phyloP scores from a whole-genome alignment of 2,888 invertebrate species.

The Melieria crassipennis region DNA sequence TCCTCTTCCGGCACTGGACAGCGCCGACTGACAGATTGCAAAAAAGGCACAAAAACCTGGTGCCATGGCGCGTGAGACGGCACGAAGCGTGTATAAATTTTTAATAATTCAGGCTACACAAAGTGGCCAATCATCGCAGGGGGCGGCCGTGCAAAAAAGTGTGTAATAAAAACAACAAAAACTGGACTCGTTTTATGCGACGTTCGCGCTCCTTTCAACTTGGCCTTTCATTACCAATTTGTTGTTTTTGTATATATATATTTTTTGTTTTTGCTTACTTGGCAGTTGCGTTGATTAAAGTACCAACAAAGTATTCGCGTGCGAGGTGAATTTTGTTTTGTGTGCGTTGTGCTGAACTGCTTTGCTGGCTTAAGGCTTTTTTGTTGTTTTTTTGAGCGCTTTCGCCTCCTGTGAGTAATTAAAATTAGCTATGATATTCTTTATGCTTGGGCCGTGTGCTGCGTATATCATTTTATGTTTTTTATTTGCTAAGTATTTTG shows the following conservation, averaged over 20 bases:
- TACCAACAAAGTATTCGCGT: conserved; percentile 3
- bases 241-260: conserved; percentile 10
- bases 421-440: conserved; percentile 24
- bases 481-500: neutral
- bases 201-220: neutral
- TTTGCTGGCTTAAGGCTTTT: neutral
- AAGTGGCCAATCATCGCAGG: too few relatives aligned
- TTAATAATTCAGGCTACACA: too few relatives aligned
- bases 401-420: conserved; percentile 22
- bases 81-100: too few relatives aligned
- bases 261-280: conserved; percentile 3
- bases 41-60: too few relatives aligned
- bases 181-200: too few relatives aligned
- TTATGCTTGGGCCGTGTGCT: neutral
- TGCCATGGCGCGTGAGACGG: too few relatives aligned
- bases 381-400: neutral
- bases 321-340: conserved; percentile 3
- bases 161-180: neutral
- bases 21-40: too few relatives aligned
- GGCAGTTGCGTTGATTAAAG: conserved; percentile 20
- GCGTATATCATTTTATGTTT: neutral
- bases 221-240: conserved; percentile 6
- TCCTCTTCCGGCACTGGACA: too few relatives aligned
- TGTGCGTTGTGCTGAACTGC: neutral
- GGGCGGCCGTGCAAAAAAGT: too few relatives aligned